Base-by-base conservation (phyloP, 2,113 vertebrate species). In the Cynoglossus semilaevis region DNA sequence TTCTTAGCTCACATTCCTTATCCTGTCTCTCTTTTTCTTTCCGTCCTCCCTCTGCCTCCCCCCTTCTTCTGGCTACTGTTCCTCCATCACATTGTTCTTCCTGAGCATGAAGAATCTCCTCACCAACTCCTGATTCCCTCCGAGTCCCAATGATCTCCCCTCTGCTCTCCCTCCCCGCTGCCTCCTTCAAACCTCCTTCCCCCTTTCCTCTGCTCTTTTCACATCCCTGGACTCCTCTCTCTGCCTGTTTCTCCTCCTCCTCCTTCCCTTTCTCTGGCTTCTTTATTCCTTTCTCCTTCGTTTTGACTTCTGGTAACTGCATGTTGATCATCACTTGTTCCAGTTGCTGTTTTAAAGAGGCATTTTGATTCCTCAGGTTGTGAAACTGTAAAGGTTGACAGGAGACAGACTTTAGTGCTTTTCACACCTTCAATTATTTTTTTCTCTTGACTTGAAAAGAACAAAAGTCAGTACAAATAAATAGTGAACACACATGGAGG, bases 341-440 rank as follows among this genome's bases (percentile, higher is more conserved):
- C 9, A 91, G 63, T 14, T 5, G 81, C 44, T 72, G 77, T 69
- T 86, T 89, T 57, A 92, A 64, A 47, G 77, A 77, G 52, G 43
- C 63, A 52, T 90, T 91, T 86, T 92, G 91, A 63, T 88, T 88
- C 73, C 87, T 89, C 75, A 91, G 45, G 67, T 89, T 88, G 75
- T 90, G 81, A 59, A 86, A 79, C 91, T 92, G 87, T 66, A 76
- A 74, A 50, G 15, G 15, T 55, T 1, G 54, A 59, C 3, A 8
- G 15, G 7, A 58, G 36, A 58, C 12, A 60, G 12, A 8, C 9
- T 16, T 66, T 1, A 18, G 11, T 18, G n/a, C 15, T 51, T 51
- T 46, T 60, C 15, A 53, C 52, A 54, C 1, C 13, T 42, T 61
- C 52, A 4, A 57, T 38, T 62, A 1, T 35, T 7, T 8, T 45